These are phyloP conservation scores for Lydus trimaculatus DNA, from an alignment of 2,888 invertebrate species.

Conservation along the genomic window DNA sequence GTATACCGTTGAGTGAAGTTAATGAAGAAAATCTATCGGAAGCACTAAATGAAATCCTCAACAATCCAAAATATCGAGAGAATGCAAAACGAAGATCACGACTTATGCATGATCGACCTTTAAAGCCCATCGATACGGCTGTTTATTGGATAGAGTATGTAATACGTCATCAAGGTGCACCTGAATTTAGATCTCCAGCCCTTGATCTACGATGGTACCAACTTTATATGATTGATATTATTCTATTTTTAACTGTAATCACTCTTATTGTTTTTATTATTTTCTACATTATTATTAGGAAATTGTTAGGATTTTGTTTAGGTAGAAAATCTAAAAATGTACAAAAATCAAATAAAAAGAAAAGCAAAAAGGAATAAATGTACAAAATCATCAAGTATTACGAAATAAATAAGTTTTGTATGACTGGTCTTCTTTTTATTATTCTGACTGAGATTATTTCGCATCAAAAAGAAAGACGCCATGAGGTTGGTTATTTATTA, in stretches of 20 bases:
- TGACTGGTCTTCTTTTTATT: too few species aligned
- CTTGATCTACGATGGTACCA: conserved; percentile 43
- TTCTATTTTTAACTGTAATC: conserved; percentile 14
- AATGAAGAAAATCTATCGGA: conserved; percentile 35
- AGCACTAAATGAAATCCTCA: conserved; percentile 39
- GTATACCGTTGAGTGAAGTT: conserved; percentile 33
- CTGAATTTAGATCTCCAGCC: conserved; percentile 38
- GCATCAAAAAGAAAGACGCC: too few species aligned
- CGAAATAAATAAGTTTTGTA: neutral
- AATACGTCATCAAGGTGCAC: conserved; percentile 39
- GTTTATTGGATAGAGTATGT: conserved; percentile 45
- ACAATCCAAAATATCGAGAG: conserved; percentile 37
- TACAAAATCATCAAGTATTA: too few species aligned
- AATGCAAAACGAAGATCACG: conserved; percentile 33
- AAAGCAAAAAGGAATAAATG: neutral
- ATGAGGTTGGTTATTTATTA: too few species aligned
- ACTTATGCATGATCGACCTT: conserved; percentile 37
- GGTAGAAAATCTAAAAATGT: neutral
- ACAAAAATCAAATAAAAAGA: neutral
- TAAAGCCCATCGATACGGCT: conserved; percentile 37
- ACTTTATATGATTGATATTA: conserved; percentile 36
- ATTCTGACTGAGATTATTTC: too few species aligned
- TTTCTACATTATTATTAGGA: conserved; percentile 1
- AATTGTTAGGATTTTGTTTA: neutral
- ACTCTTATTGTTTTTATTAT: conserved; percentile 4